Base-by-base conservation (phyloP, 2,113 vertebrate genomes). In the Pontoporia blainvillei region DNA sequence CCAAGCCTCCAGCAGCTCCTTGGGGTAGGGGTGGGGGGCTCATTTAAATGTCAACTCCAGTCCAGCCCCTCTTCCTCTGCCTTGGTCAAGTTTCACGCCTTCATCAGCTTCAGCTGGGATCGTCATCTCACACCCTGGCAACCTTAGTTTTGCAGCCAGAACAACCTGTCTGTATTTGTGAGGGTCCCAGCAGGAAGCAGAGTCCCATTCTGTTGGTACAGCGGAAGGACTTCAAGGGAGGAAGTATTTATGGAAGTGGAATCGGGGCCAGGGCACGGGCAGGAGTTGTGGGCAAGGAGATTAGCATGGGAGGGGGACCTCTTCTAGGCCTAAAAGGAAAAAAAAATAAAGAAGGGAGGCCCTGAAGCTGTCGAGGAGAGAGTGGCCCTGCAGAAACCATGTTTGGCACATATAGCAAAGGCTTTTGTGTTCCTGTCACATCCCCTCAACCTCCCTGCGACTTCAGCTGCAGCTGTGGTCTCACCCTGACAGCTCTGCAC, bases 321-420 rank as follows among this genome's bases (percentile, higher is more conserved):
- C 44, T 62, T 61, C 8, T 46, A 31, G 23, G 54, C 31, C 76
- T 71, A 73, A 72, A 82, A 34, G 41, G 23, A n/a, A 15, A n/a
- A 21, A 44, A 8, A 44, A 18, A 18, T 0, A 36, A 57, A 17
- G 27, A 64, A 25, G 17, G 31, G 44, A 29, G 29, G 11, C 21
- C 67, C 39, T 8, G 71, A 36, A 83, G 20, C 49, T n/a, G 4
- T 0, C 36, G n/a, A 88, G 20, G 73, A 73, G 34, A 44, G 21
- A 62, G 23, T 2, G 1, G 21, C 44, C 57, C 57, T 41, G 83
- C 9, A 49, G 27, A 61, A 67, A 5, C 23, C 1, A 1, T 7
- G 79, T 66, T 25, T 52, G 79, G 52, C 5, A 1, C 10, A 12
- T 1, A 10, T 1, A 61, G 46, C 1, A n/a, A 21, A 10, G 0